A percentile compares a stretch with the other conserved stretches of the same genome.
These are phyloP conservation scores for Zapornia atra DNA, from an alignment of 2,113 vertebrate genomes.

Conservation along the genomic window DNA sequence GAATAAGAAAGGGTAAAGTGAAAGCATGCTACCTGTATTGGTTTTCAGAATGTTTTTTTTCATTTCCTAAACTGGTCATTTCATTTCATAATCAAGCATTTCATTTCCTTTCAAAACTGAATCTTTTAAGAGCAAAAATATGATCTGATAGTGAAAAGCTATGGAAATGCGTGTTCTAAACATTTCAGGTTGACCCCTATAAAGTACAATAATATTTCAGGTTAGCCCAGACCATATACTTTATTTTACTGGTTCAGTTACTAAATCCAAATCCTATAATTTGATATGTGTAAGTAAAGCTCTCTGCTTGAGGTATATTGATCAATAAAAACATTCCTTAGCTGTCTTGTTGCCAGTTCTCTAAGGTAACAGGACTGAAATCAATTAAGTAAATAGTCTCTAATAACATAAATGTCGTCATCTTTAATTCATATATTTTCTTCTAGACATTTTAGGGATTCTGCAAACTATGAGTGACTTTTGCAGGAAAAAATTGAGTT, in stretches of 20 bases:
- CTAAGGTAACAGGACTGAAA: neutral
- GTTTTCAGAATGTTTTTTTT: neutral
- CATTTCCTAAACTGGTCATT: neutral
- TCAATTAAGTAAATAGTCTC: neutral
- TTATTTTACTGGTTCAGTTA: neutral
- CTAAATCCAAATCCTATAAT: neutral
- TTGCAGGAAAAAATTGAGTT: neutral
- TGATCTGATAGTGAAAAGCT: neutral
- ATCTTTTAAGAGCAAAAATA: neutral
- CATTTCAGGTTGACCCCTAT: neutral
- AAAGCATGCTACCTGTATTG: neutral
- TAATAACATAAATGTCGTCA: neutral
- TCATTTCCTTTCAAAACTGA: neutral
- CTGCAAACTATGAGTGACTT: neutral
- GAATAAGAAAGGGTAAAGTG: neutral
- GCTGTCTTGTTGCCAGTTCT: neutral
- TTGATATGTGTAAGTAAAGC: neutral
- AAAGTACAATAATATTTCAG: neutral
- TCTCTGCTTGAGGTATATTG: neutral
- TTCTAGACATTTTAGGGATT: neutral
- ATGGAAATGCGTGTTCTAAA: neutral
- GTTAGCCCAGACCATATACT: neutral
- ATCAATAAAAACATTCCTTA: neutral
- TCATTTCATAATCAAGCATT: neutral
- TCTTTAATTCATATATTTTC: neutral